Conservation (phyloP, 2,888 invertebrate species). For the Drosophila niveifrons region DNA sequence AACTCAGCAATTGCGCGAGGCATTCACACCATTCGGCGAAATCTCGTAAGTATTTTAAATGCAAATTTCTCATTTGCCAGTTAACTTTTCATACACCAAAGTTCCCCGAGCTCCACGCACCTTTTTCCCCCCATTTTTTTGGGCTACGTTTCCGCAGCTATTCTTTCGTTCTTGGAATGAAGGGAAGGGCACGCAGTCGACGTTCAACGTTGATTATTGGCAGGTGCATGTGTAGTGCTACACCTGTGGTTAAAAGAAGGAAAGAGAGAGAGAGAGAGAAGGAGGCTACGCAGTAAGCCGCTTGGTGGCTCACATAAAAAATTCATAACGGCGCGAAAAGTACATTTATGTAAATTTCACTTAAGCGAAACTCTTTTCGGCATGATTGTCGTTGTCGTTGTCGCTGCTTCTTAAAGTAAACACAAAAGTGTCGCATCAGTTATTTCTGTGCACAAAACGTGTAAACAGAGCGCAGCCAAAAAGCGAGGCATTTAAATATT, state of each 20-base stretch:
- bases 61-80: constrained; percentile 67
- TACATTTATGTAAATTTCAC: constrained; percentile 77
- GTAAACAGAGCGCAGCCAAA: background rate
- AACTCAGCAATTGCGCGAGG: constrained; percentile 98
- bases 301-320: constrained; percentile 62
- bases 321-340: constrained; percentile 66
- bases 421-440: constrained; percentile 48
- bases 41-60: constrained; percentile 93
- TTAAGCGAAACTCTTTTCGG: constrained; percentile 67
- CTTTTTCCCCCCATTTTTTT: background rate
- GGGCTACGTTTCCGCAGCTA: constrained; percentile 11
- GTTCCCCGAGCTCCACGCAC: background rate
- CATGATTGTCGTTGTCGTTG: constrained; percentile 6
- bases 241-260: constrained; percentile 1
- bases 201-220: constrained; percentile 60
- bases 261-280: background rate
- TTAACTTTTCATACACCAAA: constrained; percentile 48
- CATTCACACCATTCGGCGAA: constrained; percentile 99
- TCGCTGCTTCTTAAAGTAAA: constrained; percentile 30
- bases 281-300: constrained; percentile 30
- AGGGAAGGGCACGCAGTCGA: constrained; percentile 28
- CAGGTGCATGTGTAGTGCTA: constrained; percentile 52
- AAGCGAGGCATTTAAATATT: constrained; percentile 63
- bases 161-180: background rate
- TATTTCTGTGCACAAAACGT: constrained; percentile 20